Evolutionary conservation across 2,113 vertebrate species (phyloP).

Genomic region (Rhea pennata): DNA sequence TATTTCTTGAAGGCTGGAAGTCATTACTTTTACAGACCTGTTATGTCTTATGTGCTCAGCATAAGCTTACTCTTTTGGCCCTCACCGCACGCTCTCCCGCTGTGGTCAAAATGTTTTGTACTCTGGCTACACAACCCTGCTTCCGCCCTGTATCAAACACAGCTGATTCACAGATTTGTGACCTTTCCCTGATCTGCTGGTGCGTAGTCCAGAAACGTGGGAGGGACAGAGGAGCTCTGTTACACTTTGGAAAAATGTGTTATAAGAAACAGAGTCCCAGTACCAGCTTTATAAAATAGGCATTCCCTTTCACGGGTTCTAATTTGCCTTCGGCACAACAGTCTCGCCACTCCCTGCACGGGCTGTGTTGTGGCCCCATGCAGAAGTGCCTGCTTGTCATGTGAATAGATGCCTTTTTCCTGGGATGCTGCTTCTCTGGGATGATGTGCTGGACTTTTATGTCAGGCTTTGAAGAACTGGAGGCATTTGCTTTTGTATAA

Average conservation of each 20-base stretch:
- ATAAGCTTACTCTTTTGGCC: slow-evolving; percentile 50
- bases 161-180: slow-evolving; percentile 39
- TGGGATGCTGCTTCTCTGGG: slow-evolving; percentile 1
- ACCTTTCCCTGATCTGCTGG: slow-evolving; percentile 16
- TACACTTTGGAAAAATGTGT: background rate
- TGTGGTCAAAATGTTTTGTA: slow-evolving; percentile 50
- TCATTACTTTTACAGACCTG: slow-evolving; percentile 56
- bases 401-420: slow-evolving; percentile 42
- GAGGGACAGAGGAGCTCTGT: slow-evolving; percentile 31
- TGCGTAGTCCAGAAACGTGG: background rate
- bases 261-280: slow-evolving; percentile 42
- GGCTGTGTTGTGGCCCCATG: background rate
- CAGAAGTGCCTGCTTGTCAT: background rate
- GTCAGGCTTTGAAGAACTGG: background rate
- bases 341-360: background rate
- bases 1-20: slow-evolving; percentile 54
- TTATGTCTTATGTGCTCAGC: slow-evolving; percentile 58
- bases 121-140: background rate
- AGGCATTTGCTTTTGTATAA: slow-evolving; percentile 17
- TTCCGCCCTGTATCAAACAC: background rate
- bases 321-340: slow-evolving; percentile 33
- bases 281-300: slow-evolving; percentile 12
- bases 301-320: slow-evolving; percentile 3
- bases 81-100: slow-evolving; percentile 8
- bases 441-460: background rate